Evolutionary conservation across 2,113 vertebrate species (phyloP).

Genomic region (Nothobranchius furzeri): DNA sequence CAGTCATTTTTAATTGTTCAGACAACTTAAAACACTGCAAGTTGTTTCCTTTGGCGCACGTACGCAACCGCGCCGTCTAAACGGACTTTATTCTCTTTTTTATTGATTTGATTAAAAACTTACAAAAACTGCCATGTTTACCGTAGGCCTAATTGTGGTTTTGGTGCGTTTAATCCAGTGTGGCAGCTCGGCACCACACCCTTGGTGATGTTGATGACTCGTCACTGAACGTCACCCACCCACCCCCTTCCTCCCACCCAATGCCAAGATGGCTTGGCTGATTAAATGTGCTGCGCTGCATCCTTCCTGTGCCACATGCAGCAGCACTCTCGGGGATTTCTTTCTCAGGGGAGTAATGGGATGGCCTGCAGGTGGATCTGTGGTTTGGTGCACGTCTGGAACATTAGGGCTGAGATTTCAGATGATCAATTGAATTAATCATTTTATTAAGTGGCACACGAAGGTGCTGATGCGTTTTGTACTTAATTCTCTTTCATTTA

Average conservation of each 20-base stretch:
- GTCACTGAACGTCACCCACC: conserved; percentile 47
- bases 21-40: no score
- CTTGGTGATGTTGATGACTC: conserved; percentile 61
- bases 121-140: conserved; percentile 22
- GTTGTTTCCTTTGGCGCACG: no score
- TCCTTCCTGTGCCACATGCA: conserved; percentile 60
- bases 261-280: conserved; percentile 61
- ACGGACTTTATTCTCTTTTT: no score
- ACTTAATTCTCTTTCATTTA: no score
- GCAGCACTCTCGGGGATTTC: conserved; percentile 55
- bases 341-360: conserved; percentile 26
- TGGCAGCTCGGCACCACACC: conserved; percentile 44
- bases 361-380: conserved; percentile 7
- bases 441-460: no score
- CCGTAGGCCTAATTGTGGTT: no score
- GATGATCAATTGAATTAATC: no score
- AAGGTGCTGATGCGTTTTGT: no score
- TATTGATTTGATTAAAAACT: neutral
- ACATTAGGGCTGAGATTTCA: neutral
- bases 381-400: neutral
- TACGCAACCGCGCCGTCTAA: no score
- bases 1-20: conserved; percentile 30
- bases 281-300: conserved; percentile 62
- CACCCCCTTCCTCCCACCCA: conserved; percentile 44
- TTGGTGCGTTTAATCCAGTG: no score